Percentiles rank a stretch among this genome's conserved stretches.
phyloP scores from a whole-genome alignment of 1,140 invertebrate genomes.

The Acromyrmex echinatior region DNA sequence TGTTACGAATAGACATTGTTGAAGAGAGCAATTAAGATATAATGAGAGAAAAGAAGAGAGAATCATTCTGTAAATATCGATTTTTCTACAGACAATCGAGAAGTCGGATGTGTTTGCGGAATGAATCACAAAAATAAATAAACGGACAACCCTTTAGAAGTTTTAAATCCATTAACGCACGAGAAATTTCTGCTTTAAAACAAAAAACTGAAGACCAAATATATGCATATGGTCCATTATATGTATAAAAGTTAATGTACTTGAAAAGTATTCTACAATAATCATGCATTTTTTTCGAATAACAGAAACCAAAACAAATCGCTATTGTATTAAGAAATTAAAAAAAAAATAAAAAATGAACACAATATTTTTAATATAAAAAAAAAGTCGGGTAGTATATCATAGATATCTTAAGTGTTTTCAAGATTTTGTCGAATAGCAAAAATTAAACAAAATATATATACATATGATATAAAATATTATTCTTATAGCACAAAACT shows the following conservation, averaged over 20 bases:
- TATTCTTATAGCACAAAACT: too few relatives aligned
- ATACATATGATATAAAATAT: too few relatives aligned
- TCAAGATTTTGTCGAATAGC: too few relatives aligned
- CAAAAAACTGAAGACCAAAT: slow-evolving; percentile 11
- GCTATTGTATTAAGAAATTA: background rate
- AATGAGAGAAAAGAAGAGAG: background rate
- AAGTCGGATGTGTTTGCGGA: background rate
- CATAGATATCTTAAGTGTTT: too few relatives aligned
- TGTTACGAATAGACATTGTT: background rate
- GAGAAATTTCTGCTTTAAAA: slow-evolving; percentile 39
- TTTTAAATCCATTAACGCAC: slow-evolving; percentile 8
- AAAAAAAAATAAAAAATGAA: background rate
- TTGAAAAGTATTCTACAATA: background rate
- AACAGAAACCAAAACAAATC: background rate
- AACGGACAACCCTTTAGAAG: slow-evolving; percentile 29
- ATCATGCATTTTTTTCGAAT: background rate
- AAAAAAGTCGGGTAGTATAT: too few relatives aligned
- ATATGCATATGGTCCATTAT: background rate
- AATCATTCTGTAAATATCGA: background rate
- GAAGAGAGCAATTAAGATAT: background rate
- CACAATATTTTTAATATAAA: background rate
- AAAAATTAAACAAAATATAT: too few relatives aligned
- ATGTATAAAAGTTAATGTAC: slow-evolving; percentile 10
- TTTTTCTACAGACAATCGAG: slow-evolving; percentile 16
- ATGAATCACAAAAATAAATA: slow-evolving; percentile 53